phyloP scores from a whole-genome alignment of 2,113 vertebrate species.

The Martes martes region DNA sequence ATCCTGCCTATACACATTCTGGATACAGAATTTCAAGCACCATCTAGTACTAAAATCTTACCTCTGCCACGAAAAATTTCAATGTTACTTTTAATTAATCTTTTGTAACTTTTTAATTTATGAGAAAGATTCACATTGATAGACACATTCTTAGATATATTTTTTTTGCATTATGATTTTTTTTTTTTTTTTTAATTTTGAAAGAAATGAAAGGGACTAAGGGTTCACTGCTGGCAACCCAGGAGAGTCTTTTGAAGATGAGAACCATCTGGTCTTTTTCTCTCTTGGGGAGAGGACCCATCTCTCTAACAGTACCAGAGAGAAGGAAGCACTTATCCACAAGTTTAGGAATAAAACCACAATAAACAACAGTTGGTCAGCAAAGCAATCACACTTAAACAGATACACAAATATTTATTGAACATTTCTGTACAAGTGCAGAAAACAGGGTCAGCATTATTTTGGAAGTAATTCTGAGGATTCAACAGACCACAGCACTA shows the following conservation, averaged over 20 bases:
- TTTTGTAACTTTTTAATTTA: background rate
- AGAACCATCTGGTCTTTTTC: background rate
- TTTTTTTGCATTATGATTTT: background rate
- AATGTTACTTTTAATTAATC: slow-evolving; percentile 14
- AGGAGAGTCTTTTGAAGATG: background rate
- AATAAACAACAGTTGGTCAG: background rate
- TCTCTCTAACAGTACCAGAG: background rate
- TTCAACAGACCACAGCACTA: background rate
- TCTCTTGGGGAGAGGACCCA: background rate
- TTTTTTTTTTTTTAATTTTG: background rate
- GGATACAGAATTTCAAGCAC: background rate
- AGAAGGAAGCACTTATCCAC: background rate
- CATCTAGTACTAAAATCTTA: slow-evolving; percentile 23
- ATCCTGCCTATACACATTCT: background rate
- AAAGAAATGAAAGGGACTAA: background rate
- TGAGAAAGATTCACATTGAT: background rate
- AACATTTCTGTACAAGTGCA: background rate
- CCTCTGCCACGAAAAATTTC: background rate
- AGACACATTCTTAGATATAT: background rate
- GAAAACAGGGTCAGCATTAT: background rate
- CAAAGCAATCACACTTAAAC: background rate
- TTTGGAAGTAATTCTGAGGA: slow-evolving; percentile 27
- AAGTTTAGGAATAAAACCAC: background rate
- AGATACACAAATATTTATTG: slow-evolving; percentile 18
- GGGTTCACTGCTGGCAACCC: background rate